Evolutionary conservation across 2,888 invertebrate species (phyloP).

Genomic region (Apamea epomidion): DNA sequence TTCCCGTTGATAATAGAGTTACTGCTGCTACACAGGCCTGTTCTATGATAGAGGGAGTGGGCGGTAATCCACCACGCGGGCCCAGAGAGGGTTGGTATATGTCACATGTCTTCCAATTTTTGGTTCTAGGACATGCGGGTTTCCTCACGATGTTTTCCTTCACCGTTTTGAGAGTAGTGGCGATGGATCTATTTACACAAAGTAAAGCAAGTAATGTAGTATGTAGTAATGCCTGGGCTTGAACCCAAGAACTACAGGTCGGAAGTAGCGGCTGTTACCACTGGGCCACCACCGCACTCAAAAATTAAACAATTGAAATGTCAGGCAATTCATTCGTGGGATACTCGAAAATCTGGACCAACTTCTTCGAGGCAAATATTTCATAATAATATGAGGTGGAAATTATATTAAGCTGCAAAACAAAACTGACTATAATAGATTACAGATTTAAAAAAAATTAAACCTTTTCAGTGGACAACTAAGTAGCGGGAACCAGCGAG

Average conservation of each 20-base stretch:
- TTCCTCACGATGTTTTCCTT: too few species aligned
- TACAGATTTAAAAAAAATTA: background rate
- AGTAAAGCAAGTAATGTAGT: too few species aligned
- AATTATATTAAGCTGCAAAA: background rate
- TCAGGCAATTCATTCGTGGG: background rate
- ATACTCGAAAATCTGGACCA: background rate
- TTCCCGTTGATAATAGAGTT: background rate
- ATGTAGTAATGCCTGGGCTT: too few species aligned
- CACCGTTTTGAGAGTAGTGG: background rate
- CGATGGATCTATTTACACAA: too few species aligned
- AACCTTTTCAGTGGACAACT: background rate
- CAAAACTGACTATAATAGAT: too few species aligned
- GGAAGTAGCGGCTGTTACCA: too few species aligned
- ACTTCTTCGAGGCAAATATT: background rate
- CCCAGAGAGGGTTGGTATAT: background rate
- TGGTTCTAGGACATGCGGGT: background rate
- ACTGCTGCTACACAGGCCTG: background rate
- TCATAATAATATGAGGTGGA: background rate
- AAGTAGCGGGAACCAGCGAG: background rate
- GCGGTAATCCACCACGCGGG: background rate
- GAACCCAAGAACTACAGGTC: too few species aligned
- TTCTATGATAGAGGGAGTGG: background rate
- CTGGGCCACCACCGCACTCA: too few species aligned
- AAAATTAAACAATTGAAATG: too few species aligned
- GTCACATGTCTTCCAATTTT: background rate